These are phyloP conservation scores for Aporophyla lueneburgensis DNA, from an alignment of 2,888 invertebrate species.

Conservation along the genomic window DNA sequence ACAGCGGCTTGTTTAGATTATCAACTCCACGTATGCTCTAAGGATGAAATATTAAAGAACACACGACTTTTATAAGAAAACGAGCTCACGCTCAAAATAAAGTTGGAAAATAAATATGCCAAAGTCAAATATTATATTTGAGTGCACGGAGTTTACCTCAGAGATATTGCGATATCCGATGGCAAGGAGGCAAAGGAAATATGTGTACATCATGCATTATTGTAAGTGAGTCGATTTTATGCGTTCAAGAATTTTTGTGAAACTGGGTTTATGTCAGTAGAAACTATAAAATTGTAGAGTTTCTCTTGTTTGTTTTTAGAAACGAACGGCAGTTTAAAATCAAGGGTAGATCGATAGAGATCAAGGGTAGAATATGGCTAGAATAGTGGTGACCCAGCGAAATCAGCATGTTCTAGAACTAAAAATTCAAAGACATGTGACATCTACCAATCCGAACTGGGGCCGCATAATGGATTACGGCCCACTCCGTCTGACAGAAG, in stretches of 20 bases:
- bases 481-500: too few relatives aligned
- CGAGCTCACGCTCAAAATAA: slow-evolving; percentile 37
- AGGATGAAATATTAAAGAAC: not conserved
- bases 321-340: not conserved
- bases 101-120: slow-evolving; percentile 53
- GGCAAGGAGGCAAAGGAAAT: slow-evolving; percentile 49
- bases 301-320: not conserved
- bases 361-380: not conserved
- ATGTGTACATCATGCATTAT: slow-evolving; percentile 46
- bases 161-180: slow-evolving; percentile 49
- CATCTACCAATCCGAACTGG: too few relatives aligned
- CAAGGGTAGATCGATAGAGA: not conserved
- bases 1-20: too few relatives aligned
- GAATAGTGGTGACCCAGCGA: too few relatives aligned
- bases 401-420: too few relatives aligned
- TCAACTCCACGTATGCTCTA: not conserved
- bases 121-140: slow-evolving; percentile 61
- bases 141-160: slow-evolving; percentile 53
- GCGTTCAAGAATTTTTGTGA: slow-evolving; percentile 22
- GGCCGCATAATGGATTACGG: too few relatives aligned
- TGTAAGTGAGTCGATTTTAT: slow-evolving; percentile 19
- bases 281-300: not conserved
- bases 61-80: slow-evolving; percentile 40
- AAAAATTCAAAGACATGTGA: too few relatives aligned
- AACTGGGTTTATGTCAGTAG: slow-evolving; percentile 18